Evolutionary conservation across 2,888 invertebrate genomes (phyloP), one percentile per base, ranked within the genome.

Genomic region (Thereva unica): DNA sequence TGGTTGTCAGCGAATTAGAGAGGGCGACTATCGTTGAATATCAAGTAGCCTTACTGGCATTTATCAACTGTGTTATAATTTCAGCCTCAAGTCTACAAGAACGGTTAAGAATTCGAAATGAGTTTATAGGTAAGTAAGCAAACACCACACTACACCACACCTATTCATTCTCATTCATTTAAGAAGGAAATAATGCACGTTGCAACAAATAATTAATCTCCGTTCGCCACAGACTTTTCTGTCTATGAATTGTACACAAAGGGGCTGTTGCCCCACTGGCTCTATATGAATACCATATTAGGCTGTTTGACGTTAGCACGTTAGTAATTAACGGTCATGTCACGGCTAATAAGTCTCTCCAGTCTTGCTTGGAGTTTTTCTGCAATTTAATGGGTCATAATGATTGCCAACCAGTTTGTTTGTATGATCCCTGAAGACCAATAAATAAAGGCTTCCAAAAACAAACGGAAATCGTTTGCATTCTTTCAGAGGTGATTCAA

Each of bases 51-150:
- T 84, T 97, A 73, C 85, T 97, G 77, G 95, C 95, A 66, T 96
- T 97, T 83, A 88, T 97, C 82, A 97, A 97, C 85, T 96, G 96
- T 80, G 89, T 96, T 78, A 92, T 97, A 80, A 93, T 95, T 77
- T 93, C 94, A 23, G 93, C 93, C 8, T 89, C 93, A 54, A 86
- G 90, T 68, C 85, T 95, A 71, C 91, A 92, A 72, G 95, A 96
- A 77, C 85, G 97, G 75, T 89, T 91, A 71, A 84, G 93, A 72
- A 88, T 96, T 71, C 86, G 97, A 75, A 95, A 95, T 78, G 97
- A 97, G 84, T 95, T 97, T 80, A 93, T 96, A 77, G 96, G 97
- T 95, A 80, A 87, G 86, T 78, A 6, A 47, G n/a, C 23, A 41
- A 42, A 10, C 4, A 52, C 53, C 55, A 35, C 54, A 35, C 44